Percentiles rank a stretch among this genome's conserved stretches.
phyloP scores from a whole-genome alignment of 2,113 vertebrate species.

The Todiramphus saurophagus region DNA sequence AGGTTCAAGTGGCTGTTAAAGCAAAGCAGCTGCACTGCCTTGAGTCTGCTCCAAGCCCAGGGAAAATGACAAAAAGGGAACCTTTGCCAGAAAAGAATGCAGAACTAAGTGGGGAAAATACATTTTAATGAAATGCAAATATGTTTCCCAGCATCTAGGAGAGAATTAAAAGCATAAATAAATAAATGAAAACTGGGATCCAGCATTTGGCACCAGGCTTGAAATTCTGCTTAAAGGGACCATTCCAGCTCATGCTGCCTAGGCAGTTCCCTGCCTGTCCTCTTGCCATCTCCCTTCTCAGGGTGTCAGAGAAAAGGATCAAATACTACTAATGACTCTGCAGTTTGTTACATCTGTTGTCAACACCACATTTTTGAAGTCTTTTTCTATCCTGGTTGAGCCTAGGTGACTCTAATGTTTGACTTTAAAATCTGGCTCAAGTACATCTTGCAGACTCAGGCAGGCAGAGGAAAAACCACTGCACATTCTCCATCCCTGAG shows the following conservation, averaged over 20 bases:
- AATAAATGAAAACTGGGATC: not conserved
- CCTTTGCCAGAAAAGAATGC: constrained; percentile 4
- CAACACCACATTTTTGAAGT: not conserved
- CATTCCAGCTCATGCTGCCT: not conserved
- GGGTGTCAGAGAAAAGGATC: not conserved
- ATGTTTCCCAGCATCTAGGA: constrained; percentile 27
- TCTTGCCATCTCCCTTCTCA: not conserved
- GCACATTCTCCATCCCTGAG: rapidly evolving
- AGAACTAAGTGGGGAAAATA: constrained; percentile 45
- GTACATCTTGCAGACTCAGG: not conserved
- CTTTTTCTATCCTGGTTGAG: rapidly evolving
- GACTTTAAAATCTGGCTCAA: not conserved
- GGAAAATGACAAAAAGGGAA: constrained; percentile 24
- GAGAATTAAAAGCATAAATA: constrained; percentile 57
- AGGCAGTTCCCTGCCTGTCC: not conserved
- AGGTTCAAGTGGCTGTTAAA: not conserved
- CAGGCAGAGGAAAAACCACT: not conserved
- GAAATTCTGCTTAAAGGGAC: constrained; percentile 29
- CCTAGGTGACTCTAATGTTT: not conserved
- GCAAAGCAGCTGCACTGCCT: not conserved
- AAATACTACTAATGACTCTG: not conserved
- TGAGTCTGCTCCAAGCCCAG: not conserved
- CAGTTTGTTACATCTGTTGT: not conserved
- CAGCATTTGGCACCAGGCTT: not conserved
- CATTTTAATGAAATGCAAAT: constrained; percentile 64